Evolutionary conservation across 2,888 invertebrate genomes (phyloP), one percentile per base, ranked within the genome.

Genomic region (Sinohyriopsis cumingii): DNA sequence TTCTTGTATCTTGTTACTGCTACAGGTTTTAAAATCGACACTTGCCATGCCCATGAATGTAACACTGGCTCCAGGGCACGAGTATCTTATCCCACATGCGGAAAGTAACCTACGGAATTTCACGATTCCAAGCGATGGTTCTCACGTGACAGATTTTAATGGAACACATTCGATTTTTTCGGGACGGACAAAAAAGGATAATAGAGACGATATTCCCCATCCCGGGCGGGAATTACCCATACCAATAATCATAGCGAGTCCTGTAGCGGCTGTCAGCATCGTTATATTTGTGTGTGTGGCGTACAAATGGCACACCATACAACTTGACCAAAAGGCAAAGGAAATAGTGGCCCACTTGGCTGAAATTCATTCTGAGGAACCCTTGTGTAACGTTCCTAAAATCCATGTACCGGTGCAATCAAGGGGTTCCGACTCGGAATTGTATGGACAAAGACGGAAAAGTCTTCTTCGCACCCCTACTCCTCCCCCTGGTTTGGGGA

Each of bases 231-330:
- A 81, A 33, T 76, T 84, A 9, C 86, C 86, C 19, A 64, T 84
- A 22, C 81, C 85, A 0, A 77, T 86, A 9, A 77, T 86, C 20
- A 82, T 86, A 6, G 86, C 86, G 5, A 84, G 84, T 69, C 82
- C 86, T 3, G 82, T 83, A 1, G 85, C 83, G 5, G 85, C 86
- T 3, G 80, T 86, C n/a, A 69, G 76, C 56, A 84, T 86, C 45
- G 75, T 86, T 54, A 79, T 86, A 55, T 86, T 86, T 62, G 83
- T 86, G 53, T 84, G 84, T 68, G 68, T 86, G 22, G 81, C 86
- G 6, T 86, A 86, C 68, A 76, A 81, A 63, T 83, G 82, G 79
- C 86, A 86, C 65, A 79, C 85, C 4, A 69, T 72, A 18, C 85
- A 86, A 66, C 72, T 86, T 62, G 85, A 86, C 75, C 80, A 79